Evolutionary conservation across 2,888 invertebrate species (phyloP).

Genomic region (Sericinus montela): DNA sequence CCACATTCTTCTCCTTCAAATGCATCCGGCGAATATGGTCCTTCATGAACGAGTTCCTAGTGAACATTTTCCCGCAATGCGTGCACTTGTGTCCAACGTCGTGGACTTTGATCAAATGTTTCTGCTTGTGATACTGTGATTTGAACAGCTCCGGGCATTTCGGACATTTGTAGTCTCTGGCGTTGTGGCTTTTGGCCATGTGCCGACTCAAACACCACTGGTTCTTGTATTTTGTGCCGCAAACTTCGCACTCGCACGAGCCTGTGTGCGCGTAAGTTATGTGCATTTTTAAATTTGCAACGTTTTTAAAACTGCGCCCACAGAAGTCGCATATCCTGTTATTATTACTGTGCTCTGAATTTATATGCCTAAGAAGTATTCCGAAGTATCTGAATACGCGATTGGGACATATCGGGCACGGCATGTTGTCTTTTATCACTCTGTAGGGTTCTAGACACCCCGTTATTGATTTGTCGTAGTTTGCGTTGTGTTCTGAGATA

Average conservation of each 20-base stretch:
- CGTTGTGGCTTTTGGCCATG: slow-evolving; percentile 58
- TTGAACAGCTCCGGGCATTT: slow-evolving; percentile 68
- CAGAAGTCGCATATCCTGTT: slow-evolving; percentile 67
- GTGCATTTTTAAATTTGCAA: slow-evolving; percentile 56
- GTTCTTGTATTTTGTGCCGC: slow-evolving; percentile 57
- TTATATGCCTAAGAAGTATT: slow-evolving; percentile 56
- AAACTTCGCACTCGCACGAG: slow-evolving; percentile 52
- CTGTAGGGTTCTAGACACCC: slow-evolving; percentile 58
- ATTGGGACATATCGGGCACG: slow-evolving; percentile 54
- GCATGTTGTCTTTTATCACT: slow-evolving; percentile 59
- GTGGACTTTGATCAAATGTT: slow-evolving; percentile 73
- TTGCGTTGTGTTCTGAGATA: slow-evolving; percentile 48
- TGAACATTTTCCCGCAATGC: slow-evolving; percentile 64
- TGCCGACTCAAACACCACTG: slow-evolving; percentile 59
- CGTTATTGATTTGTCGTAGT: slow-evolving; percentile 51
- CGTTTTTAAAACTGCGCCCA: slow-evolving; percentile 55
- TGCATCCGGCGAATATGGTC: slow-evolving; percentile 64
- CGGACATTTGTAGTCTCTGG: slow-evolving; percentile 60
- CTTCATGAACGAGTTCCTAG: slow-evolving; percentile 67
- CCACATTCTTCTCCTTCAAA: slow-evolving; percentile 65
- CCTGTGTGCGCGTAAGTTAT: slow-evolving; percentile 58
- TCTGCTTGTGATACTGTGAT: slow-evolving; percentile 71
- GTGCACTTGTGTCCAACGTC: slow-evolving; percentile 62
- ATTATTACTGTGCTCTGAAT: slow-evolving; percentile 59
- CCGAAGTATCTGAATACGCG: slow-evolving; percentile 55